phyloP scores from a whole-genome alignment of 1,140 invertebrate genomes.

The Rhyacophila brunnea region DNA sequence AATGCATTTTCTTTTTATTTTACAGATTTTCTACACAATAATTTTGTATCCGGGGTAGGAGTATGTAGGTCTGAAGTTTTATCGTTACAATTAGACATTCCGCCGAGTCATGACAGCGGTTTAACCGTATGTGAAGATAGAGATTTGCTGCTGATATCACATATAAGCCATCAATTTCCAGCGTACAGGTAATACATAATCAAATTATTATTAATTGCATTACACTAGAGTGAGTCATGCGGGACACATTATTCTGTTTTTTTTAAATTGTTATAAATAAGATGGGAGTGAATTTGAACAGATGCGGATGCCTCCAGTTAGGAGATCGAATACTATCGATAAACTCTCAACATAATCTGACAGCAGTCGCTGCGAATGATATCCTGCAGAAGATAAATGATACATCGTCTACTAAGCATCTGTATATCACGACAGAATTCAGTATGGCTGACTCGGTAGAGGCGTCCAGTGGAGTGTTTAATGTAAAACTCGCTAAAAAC shows the following conservation, averaged over 20 bases:
- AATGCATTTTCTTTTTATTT: too few species aligned
- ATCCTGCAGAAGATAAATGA: conserved; percentile 51
- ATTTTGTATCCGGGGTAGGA: conserved; percentile 43
- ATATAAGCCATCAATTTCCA: conserved; percentile 66
- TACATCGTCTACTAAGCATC: conserved; percentile 46
- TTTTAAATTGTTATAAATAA: conserved; percentile 33
- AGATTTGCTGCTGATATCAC: conserved; percentile 57
- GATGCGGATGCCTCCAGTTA: conserved; percentile 74
- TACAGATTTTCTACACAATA: conserved; percentile 45
- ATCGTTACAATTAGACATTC: conserved; percentile 62
- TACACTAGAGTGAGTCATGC: too few species aligned
- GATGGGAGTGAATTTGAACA: too few species aligned
- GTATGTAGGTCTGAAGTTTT: conserved; percentile 69
- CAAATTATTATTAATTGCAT: too few species aligned
- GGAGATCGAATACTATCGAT: conserved; percentile 81
- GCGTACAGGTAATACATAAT: conserved; percentile 78
- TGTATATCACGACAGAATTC: conserved; percentile 74
- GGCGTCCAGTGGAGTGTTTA: conserved; percentile 85
- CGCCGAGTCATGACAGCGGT: conserved; percentile 51
- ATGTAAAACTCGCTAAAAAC: conserved; percentile 82
- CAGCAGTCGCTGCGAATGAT: conserved; percentile 50
- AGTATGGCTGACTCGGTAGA: conserved; percentile 91
- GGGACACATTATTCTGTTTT: neutral
- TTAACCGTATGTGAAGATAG: conserved; percentile 48
- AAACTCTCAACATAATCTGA: conserved; percentile 69